Percentiles rank a stretch among this genome's conserved stretches.
Evolutionary conservation across 2,797 vertebrate species (phyloP).

Genomic region (Neosilurus hyrtlii): DNA sequence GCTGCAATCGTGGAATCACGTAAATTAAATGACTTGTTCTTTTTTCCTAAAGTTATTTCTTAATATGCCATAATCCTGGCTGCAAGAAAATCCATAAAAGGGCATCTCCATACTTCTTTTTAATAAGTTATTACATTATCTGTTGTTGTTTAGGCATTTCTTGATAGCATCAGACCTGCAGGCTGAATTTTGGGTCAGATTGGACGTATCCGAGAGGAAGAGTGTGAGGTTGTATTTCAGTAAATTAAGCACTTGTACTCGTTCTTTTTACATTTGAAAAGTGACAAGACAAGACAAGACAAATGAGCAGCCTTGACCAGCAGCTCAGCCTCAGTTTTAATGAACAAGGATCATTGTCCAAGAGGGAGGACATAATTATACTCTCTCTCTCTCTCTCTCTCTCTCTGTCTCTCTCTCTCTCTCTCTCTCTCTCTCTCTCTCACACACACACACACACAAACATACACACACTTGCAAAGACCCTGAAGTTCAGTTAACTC

Average conservation of each 20-base stretch:
- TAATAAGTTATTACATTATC: slow-evolving; percentile 26
- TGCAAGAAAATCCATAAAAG: slow-evolving; percentile 11
- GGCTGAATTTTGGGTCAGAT: background rate
- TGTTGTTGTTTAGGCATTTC: background rate
- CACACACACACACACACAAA: background rate
- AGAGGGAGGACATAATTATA: slow-evolving; percentile 41
- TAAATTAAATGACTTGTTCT: background rate
- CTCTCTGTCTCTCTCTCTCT: background rate
- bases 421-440: background rate
- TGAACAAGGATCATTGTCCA: slow-evolving; percentile 65
- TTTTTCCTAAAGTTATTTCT: background rate
- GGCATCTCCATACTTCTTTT: background rate
- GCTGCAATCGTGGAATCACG: background rate
- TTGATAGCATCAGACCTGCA: slow-evolving; percentile 11
- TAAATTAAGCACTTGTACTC: slow-evolving; percentile 9
- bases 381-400: background rate
- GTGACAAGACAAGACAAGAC: slow-evolving; percentile 62
- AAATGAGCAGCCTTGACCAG: slow-evolving; percentile 65
- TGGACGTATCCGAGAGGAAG: slow-evolving; percentile 8
- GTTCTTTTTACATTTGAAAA: slow-evolving; percentile 25
- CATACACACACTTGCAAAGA: background rate
- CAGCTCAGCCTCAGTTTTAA: slow-evolving; percentile 60
- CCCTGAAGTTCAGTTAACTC: slow-evolving; percentile 59
- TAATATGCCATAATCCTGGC: background rate
- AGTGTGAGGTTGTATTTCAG: slow-evolving; percentile 18